Evolutionary conservation across 2,797 vertebrate genomes (phyloP).

Genomic region (Psittacula echo): DNA sequence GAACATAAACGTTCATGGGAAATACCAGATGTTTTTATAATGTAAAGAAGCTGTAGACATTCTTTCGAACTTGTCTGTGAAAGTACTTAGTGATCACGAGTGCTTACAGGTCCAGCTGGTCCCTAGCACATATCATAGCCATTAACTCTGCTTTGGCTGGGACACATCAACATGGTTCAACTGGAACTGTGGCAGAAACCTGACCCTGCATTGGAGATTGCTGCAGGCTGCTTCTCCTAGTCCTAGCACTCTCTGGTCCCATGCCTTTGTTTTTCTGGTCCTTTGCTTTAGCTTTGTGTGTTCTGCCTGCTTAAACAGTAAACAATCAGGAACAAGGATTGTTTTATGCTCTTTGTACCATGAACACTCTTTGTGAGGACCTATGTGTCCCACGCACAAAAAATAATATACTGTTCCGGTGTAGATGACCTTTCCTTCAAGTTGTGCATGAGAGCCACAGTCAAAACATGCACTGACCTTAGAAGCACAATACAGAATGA

Average conservation of each 20-base stretch:
- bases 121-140: background rate
- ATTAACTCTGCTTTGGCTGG: background rate
- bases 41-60: background rate
- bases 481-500: background rate
- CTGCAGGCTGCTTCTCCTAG: background rate
- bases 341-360: background rate
- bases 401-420: accelerated
- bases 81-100: background rate
- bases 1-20: background rate
- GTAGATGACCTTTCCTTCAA: background rate
- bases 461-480: background rate
- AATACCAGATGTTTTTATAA: background rate
- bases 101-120: background rate
- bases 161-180: background rate
- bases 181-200: background rate
- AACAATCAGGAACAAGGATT: background rate
- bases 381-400: background rate
- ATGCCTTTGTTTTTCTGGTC: background rate
- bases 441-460: accelerated
- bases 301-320: background rate
- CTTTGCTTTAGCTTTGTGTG: background rate
- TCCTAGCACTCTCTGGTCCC: background rate
- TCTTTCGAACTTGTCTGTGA: background rate
- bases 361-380: background rate
- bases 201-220: background rate